Conservation (phyloP, 1,140 invertebrate species). For the Cecropterus lyciades region DNA sequence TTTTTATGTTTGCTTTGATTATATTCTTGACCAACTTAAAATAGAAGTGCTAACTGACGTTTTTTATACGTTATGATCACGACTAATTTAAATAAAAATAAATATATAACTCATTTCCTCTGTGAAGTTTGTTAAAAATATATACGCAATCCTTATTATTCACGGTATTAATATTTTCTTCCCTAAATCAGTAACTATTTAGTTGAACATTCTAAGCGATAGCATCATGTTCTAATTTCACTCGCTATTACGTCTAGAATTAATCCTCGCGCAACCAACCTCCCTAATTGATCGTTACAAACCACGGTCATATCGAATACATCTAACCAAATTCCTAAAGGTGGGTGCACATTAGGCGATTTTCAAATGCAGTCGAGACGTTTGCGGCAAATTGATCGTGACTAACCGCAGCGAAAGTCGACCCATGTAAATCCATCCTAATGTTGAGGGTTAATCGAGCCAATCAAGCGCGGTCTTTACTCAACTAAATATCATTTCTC, state of each 20-base stretch:
- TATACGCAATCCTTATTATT: too few relatives aligned
- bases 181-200: too few relatives aligned
- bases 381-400: background rate
- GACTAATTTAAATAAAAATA: too few relatives aligned
- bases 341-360: background rate
- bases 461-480: too few relatives aligned
- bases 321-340: conserved; percentile 5
- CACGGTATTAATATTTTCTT: background rate
- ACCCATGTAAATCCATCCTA: background rate
- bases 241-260: conserved; percentile 6
- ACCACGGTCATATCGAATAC: background rate
- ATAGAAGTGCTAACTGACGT: too few relatives aligned
- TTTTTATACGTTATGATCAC: too few relatives aligned
- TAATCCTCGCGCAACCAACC: conserved; percentile 9
- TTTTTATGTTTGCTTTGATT: too few relatives aligned
- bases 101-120: too few relatives aligned
- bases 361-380: background rate
- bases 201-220: background rate
- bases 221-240: conserved; percentile 7
- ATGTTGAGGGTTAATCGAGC: background rate
- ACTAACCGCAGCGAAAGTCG: background rate
- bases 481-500: too few relatives aligned
- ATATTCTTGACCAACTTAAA: too few relatives aligned
- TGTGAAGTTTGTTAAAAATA: too few relatives aligned
- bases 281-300: conserved; percentile 21